Evolutionary conservation across 2,888 invertebrate species (phyloP), one percentile per base, ranked within the genome.

Genomic region (Amphipoea lucens): DNA sequence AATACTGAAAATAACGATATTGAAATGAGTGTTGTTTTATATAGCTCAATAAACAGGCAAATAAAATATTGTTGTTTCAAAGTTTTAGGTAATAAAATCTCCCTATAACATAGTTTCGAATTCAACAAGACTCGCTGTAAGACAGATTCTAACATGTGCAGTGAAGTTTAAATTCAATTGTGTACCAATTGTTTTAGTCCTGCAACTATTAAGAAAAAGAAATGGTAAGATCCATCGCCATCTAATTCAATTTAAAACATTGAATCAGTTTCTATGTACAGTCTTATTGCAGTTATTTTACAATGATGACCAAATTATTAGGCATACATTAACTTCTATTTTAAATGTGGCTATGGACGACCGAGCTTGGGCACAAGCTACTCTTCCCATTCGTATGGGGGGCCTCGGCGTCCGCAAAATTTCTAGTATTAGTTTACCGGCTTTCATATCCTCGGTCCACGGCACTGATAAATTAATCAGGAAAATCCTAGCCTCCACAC

Each of bases 51-150:
- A 51, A 69, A 48, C 45, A 73, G 23, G 23, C 17, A 68, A 48
- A 68, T 68, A 40, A 68, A 74, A 69, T 69, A 48, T 48, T 11
- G 5, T 48, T 20, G 29, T 69, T 69, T 48, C 12, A 48, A 29
- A 20, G 4, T 29, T 12, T 20, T 20, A 29, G 14, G 48, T 23
- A 51, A 69, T 23, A 20, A 36, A 23, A 51, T 36, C 14, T 36
- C 7, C 23, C 4, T 23, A 2, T 17, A 36, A 3, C 5, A 40
- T 70, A 17, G 14, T 57, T 70, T 70, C 9, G 9, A 54, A 36
- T 23, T 17, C 5, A 36, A 9, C 17, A 70, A 23, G 36, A 9
- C 14, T 69, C 12, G 20, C 6, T 48, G 36, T 36, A 51, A 36
- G 2, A 11, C 65, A 23, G 42, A 67, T 14, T 67, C 4, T 17